Evolutionary conservation across 2,888 invertebrate species (phyloP), one percentile per base, ranked within the genome.

Genomic region (Mesorhabditis spiculigera): DNA sequence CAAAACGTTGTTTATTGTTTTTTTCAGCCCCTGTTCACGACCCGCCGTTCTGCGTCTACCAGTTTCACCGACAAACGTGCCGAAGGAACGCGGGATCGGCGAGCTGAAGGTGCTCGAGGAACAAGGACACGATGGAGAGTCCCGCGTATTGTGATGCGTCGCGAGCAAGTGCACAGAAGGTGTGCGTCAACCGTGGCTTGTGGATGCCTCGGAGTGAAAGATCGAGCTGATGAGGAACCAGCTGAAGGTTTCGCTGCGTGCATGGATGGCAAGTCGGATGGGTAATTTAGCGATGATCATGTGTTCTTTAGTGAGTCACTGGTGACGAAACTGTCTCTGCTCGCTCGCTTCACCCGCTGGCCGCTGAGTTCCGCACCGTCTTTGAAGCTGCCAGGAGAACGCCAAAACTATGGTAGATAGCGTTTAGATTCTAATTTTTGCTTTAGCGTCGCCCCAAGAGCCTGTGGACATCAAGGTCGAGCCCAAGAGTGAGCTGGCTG

Each of bases 251-350:
- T 92, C 0, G 93, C 93, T 92, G 83, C 91, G 67, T 95, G 95
- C 89, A 63, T 91, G 69, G 95, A 96, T 87, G 95, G n/a, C n/a
- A n/a, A 90, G 85, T 92, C 93, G 69, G 94, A 94, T 79, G 92
- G 75, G 8, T 73, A 75, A 45, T 71, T 70, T 28, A 73, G 68
- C 42, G 71, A 73, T 41, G 76, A 10, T 6, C 50, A 13, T 50
- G 13, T 10, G 13, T 10, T 50, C 8, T 50, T 50, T 13, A 50
- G 50, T 10, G 50, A 50, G 13, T 13, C 50, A 10, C 8, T 13
- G 8, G 13, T 50, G 50, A 50, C 50, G 62, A 69, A 78, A 28
- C 70, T 79, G 0, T n/a, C n/a, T 74, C 74, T 0, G 79, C 79
- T 45, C 71, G 77, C 50, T 79, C 68, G 72, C 71, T 13, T 69